These are phyloP conservation scores for Micropterix aruncella DNA, from an alignment of 2,888 invertebrate species.

Conservation along the genomic window DNA sequence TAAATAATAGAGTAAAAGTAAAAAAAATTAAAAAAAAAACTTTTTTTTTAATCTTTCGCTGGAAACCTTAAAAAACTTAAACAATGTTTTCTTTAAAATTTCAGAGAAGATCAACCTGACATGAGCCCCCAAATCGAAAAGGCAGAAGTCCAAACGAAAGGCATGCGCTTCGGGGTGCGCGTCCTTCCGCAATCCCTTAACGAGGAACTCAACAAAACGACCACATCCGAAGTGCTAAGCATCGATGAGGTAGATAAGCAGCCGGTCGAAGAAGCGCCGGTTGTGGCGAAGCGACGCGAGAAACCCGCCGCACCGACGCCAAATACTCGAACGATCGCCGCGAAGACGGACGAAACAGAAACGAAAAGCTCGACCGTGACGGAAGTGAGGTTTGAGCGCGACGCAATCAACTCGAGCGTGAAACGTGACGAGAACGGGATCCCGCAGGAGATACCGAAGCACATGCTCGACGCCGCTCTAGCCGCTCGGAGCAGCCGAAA, in stretches of 20 bases:
- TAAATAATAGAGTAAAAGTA: too few relatives aligned
- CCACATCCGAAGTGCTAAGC: constrained; percentile 15
- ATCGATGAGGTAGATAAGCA: constrained; percentile 37
- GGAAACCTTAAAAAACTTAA: too few relatives aligned
- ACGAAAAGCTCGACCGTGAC: constrained; percentile 25
- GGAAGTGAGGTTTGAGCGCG: constrained; percentile 24
- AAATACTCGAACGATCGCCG: constrained; percentile 29
- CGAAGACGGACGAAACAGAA: constrained; percentile 20
- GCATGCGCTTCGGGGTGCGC: constrained; percentile 53
- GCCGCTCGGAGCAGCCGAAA: constrained; percentile 54
- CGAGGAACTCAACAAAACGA: constrained; percentile 20
- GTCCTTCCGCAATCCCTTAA: constrained; percentile 49
- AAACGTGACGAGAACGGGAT: constrained; percentile 44
- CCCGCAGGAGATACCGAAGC: constrained; percentile 56
- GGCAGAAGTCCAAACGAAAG: constrained; percentile 38
- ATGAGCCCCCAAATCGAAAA: constrained; percentile 22
- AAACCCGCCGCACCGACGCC: constrained; percentile 36
- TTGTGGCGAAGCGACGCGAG: constrained; percentile 37
- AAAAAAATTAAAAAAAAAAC: too few relatives aligned
- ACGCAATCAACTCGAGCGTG: constrained; percentile 40
- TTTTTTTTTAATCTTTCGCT: too few relatives aligned
- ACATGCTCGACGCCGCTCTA: constrained; percentile 57
- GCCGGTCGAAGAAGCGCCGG: constrained; percentile 23
- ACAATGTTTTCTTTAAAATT: too few relatives aligned
- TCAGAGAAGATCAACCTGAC: too few relatives aligned